Conservation (phyloP, 2,113 vertebrate species). For the Pachypanchax playfairii region DNA sequence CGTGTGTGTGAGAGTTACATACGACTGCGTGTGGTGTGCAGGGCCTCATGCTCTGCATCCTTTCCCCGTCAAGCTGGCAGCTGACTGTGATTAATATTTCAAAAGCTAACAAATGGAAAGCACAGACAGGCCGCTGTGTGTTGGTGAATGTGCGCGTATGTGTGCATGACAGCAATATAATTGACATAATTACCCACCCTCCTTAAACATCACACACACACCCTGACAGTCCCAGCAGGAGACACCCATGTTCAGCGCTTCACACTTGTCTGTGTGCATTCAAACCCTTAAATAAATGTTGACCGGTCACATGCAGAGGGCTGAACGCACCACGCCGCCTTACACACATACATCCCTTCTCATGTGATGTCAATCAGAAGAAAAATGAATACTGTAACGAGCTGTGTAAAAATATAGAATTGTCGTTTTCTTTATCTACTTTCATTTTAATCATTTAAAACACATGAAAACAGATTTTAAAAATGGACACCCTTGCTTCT, state of each 20-base stretch:
- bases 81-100: slow-evolving; percentile 83
- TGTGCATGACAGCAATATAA: slow-evolving; percentile 51
- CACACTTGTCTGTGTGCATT: slow-evolving; percentile 18
- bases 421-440: no score
- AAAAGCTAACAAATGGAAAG: slow-evolving; percentile 73
- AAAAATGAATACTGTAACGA: no score
- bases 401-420: neutral
- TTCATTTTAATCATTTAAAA: no score
- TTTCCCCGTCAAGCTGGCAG: slow-evolving; percentile 71
- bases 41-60: slow-evolving; percentile 41
- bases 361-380: neutral
- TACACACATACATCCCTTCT: neutral
- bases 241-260: slow-evolving; percentile 17
- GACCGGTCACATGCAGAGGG: slow-evolving; percentile 17
- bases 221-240: slow-evolving; percentile 28
- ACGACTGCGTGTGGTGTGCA: slow-evolving; percentile 19
- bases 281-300: slow-evolving; percentile 33
- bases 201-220: slow-evolving; percentile 37
- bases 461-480: no score
- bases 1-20: slow-evolving; percentile 36
- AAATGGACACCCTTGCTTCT: no score
- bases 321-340: neutral
- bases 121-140: slow-evolving; percentile 41
- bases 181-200: slow-evolving; percentile 61
- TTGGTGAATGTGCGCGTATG: slow-evolving; percentile 35